Evolutionary conservation across 92 coral and sea anemone species (phyloP), one percentile per base, ranked within the genome.

Genomic region (Phenganax subtilis): DNA sequence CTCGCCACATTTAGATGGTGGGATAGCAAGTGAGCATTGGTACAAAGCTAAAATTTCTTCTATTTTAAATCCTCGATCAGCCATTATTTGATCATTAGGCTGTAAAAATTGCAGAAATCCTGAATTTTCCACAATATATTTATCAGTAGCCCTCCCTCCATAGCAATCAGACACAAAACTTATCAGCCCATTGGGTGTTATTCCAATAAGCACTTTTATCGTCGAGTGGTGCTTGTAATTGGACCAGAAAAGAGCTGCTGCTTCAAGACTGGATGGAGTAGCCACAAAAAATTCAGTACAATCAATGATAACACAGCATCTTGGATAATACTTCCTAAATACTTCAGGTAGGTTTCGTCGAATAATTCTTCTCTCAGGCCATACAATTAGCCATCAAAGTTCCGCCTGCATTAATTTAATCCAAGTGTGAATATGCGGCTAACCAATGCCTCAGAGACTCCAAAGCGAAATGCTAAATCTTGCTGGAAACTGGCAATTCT

Each of bases 41-140:
- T 37, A 37, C 0, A 37, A 37, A 37, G 47, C 47, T 37, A 37
- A 5, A 20, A 2, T 1, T 37, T 37, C 47, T 37, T 37, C 47
- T 37, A 37, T 37, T 59, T 14, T 59, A 55, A 83, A 83, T 14
- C 86, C 86, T 73, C 82, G 30, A 51, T 83, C 86, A 16, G 81
- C 86, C 84, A 81, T 81, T 68, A 83, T 61, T 61, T 83, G 86
- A 61, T 83, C 81, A 68, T 37, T 57, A 14, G 86, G 86, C 63
- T 83, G 53, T 62, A 74, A 61, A 44, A 44, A 44, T 72, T 53
- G 37, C 81, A 83, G 47, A 63, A 82, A 84, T 7, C 83, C 83
- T 15, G 76, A 76, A 9, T 73, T 70, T 62, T 58, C 51, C 14
- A 82, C 86, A 55, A 82, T 72, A 57, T 57, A 72, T 55, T 72